A percentile compares a stretch with the other conserved stretches of the same genome.
phyloP scores from a whole-genome alignment of 2,113 vertebrate genomes.

The Labrus mixtus region DNA sequence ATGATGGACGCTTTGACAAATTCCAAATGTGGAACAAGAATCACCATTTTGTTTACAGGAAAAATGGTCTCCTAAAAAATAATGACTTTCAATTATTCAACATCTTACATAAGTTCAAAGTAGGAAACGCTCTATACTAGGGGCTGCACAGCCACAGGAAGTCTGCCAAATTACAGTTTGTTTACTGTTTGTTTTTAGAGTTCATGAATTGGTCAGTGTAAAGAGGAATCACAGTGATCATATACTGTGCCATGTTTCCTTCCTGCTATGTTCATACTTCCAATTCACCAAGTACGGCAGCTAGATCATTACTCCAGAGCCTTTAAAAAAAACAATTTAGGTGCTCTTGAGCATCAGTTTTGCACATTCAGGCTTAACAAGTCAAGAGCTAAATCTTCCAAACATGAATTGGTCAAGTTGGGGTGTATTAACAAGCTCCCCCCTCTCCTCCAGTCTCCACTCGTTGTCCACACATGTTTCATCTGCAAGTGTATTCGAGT shows the following conservation, averaged over 20 bases:
- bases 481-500: no score
- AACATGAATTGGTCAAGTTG: no score
- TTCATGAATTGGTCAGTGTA: slow-evolving; percentile 1
- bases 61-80: slow-evolving; percentile 34
- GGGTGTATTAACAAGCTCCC: no score
- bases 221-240: slow-evolving; percentile 4
- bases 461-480: no score
- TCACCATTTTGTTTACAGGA: not conserved
- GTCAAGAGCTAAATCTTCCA: no score
- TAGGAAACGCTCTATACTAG: not conserved
- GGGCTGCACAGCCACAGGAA: slow-evolving; percentile 12
- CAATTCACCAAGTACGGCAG: not conserved
- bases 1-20: slow-evolving; percentile 23
- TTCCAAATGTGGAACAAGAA: slow-evolving; percentile 15
- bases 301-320: not conserved
- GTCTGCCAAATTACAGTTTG: not conserved
- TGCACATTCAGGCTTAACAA: no score
- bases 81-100: slow-evolving; percentile 61
- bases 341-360: not conserved
- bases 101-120: slow-evolving; percentile 28
- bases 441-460: no score
- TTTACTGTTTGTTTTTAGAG: slow-evolving; percentile 39
- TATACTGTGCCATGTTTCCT: not conserved
- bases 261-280: not conserved
- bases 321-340: not conserved